Base-by-base conservation (phyloP, 2,888 invertebrate genomes). In the Eilema griseolum region DNA sequence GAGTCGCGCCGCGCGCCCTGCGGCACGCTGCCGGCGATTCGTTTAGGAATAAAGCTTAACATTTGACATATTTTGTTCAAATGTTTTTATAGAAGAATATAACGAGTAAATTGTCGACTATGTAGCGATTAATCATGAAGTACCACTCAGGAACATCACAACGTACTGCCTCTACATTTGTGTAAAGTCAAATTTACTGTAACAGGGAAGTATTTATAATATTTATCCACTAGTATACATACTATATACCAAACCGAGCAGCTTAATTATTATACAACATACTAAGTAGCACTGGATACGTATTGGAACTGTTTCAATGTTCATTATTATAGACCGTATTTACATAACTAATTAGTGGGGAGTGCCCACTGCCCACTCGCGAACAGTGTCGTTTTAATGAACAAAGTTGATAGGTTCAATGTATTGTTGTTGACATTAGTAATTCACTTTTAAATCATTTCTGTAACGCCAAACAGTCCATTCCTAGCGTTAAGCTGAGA, bases 381-480 rank as follows among this genome's bases (percentile, higher is more conserved):
- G 24, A 37, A 37, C 37, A 37, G 33, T 37, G 33, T 62, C 33
- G 37, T 16, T 62, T 37, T 62, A 62, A 37, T 62, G 23, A 37
- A 62, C 16, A 8, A 16, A 62, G 37, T 37, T 62, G 8, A 62
- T 33, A 24, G 37, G 16, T 62, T 24, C 37, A 16, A 62, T 62
- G 37, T 62, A 16, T 62, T 62, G 61, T 37, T 62, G 23, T 24
- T 57, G 65, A 33, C 33, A 28, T 11, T 52, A 23, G 64, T 64
- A 56, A 23, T 59, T 66, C 26, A 26, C n/a, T n/a, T 60, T 26
- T 57, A 59, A 16, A 41, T n/a, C 8, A 59, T 37, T 33, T 23
- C 33, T 33, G 10, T 33, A 61, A 37, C 31, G 23, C 5, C 16
- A 4, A n/a, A 0, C 23, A 2, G n/a, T 33, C 8, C 33, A 33